Evolutionary conservation across 2,888 invertebrate species (phyloP), one percentile per base, ranked within the genome.

Genomic region (Heteromyza rotundicornis): DNA sequence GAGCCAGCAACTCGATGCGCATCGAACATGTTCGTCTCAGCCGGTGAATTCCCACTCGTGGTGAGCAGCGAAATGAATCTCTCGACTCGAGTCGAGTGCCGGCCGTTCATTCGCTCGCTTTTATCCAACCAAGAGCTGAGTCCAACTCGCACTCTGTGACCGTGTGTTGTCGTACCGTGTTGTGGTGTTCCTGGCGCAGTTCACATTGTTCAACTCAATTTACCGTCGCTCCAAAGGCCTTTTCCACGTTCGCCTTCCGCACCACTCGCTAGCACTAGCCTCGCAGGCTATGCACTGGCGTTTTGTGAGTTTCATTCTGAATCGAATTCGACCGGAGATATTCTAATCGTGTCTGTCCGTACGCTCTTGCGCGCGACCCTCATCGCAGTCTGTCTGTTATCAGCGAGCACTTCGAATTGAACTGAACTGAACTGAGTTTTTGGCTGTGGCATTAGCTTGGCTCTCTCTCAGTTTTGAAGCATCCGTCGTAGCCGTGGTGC

Each of bases 391-490:
- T 32, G 32, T 32, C 32, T 32, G 32, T 32, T 32, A 32, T 32
- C 32, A 32, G 5, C 32, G 32, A 5, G 12, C 32, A 32, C 32
- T 5, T 5, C 32, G 12, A 32, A 32, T 32, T n/a, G n/a, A n/a
- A 32, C 32, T 32, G 32, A 32, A 12, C 32, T 32, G 32, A 32
- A 32, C 32, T 32, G 32, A 32, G 32, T 32, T 32, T 32, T 32
- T 32, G 32, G 32, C 32, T 32, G 5, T 32, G 32, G 32, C 32
- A 32, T 32, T 32, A 12, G 32, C 32, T 32, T 32, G 5, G 32
- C 32, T 10, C 14, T 40, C 40, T 3, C 10, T 66, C 66, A 63
- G 70, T 68, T 54, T 23, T n/a, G 35, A n/a, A n/a, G n/a, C n/a
- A 40, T 71, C 63, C 40, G 40, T 40, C 16, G 40, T 40, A 7